Percentiles rank a stretch among this genome's conserved stretches.
phyloP scores from a whole-genome alignment of 2,113 vertebrate species.

The Girardinichthys multiradiatus region DNA sequence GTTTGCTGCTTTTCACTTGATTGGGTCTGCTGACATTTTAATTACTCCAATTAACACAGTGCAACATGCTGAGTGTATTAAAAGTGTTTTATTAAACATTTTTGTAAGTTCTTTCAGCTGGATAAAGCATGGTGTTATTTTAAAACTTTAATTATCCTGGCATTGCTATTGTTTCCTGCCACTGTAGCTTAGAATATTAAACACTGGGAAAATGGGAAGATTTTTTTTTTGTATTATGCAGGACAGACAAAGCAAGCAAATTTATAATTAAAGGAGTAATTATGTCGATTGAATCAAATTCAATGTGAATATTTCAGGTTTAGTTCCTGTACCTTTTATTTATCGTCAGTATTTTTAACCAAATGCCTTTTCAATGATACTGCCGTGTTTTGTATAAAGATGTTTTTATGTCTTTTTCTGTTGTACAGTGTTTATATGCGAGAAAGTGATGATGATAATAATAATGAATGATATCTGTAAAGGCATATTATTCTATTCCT shows the following conservation, averaged over 20 bases:
- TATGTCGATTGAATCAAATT: not conserved
- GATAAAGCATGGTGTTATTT: not conserved
- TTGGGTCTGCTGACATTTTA: too few species aligned
- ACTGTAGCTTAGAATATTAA: not conserved
- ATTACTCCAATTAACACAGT: too few species aligned
- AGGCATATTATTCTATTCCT: not conserved
- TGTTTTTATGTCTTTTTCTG: conserved; percentile 27
- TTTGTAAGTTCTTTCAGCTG: not conserved
- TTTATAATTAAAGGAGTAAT: not conserved
- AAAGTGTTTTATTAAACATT: too few species aligned
- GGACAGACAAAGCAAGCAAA: not conserved
- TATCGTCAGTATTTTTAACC: conserved; percentile 1
- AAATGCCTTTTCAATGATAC: conserved; percentile 23
- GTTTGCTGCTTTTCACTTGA: too few species aligned
- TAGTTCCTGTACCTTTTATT: not conserved
- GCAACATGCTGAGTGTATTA: too few species aligned
- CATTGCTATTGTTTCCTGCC: not conserved
- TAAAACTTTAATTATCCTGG: not conserved
- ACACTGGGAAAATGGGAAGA: not conserved
- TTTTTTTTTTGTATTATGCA: not conserved
- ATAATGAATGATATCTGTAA: not conserved
- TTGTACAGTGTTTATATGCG: conserved; percentile 32
- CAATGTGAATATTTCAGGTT: not conserved
- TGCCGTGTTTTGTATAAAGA: conserved; percentile 14
- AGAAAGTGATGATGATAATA: conserved; percentile 2